A percentile compares a stretch with the other conserved stretches of the same genome.
These are phyloP conservation scores for Chymomyza fuscimana DNA, from an alignment of 2,888 invertebrate species.

Conservation along the genomic window DNA sequence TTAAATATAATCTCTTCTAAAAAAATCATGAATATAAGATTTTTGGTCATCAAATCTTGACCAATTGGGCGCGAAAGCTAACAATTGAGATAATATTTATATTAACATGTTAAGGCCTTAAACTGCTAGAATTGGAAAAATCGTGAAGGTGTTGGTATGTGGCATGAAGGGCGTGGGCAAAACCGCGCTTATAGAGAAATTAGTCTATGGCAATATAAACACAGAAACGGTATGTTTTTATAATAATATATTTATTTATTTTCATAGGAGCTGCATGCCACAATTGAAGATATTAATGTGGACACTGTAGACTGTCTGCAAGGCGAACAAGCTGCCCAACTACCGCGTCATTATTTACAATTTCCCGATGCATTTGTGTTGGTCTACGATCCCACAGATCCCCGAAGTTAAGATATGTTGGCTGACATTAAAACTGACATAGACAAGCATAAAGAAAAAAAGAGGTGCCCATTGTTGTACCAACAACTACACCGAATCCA, in stretches of 20 bases:
- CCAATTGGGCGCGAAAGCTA: no score
- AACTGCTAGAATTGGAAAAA: conserved; percentile 89
- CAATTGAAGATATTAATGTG: conserved; percentile 98
- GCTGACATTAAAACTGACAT: conserved; percentile 96
- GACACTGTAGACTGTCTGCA: conserved; percentile 93
- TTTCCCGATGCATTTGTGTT: conserved; percentile 95
- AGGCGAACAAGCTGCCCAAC: conserved; percentile 75
- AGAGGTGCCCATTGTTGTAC: conserved; percentile 92
- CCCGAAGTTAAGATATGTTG: conserved; percentile 93
- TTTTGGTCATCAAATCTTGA: no score
- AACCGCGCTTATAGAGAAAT: conserved; percentile 94
- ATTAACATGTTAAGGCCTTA: conserved; percentile 73
- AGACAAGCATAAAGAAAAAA: conserved; percentile 97
- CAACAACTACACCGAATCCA: conserved; percentile 66
- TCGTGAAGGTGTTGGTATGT: conserved; percentile 93
- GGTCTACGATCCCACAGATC: conserved; percentile 93
- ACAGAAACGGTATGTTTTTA: conserved; percentile 83
- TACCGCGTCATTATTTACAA: conserved; percentile 92
- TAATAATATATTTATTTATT: neutral
- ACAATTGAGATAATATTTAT: neutral
- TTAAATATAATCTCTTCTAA: no score
- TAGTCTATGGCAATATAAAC: conserved; percentile 92
- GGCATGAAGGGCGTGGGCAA: conserved; percentile 98
- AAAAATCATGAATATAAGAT: no score
- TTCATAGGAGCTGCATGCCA: conserved; percentile 87